These are phyloP conservation scores for Troides oblongomaculatus DNA, from an alignment of 2,888 invertebrate species.

Conservation along the genomic window DNA sequence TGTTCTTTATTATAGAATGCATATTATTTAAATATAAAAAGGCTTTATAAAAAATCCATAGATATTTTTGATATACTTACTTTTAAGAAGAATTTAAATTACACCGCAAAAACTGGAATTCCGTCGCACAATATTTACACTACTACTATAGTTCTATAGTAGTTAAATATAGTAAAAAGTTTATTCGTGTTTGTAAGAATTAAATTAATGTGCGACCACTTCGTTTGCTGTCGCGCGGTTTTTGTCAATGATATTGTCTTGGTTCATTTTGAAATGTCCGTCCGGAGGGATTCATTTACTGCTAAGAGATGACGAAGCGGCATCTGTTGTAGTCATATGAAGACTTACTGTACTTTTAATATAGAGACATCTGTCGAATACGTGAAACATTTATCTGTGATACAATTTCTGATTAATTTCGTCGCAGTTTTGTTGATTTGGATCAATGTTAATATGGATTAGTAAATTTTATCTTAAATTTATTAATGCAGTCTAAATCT, in stretches of 20 bases:
- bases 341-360: background rate
- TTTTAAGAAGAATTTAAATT: constrained; percentile 12
- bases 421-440: background rate
- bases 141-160: constrained; percentile 19
- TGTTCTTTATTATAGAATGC: no score
- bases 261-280: constrained; percentile 66
- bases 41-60: background rate
- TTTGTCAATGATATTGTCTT: constrained; percentile 63
- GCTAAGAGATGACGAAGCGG: constrained; percentile 42
- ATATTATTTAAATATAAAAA: background rate
- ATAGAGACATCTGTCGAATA: constrained; percentile 53
- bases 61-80: constrained; percentile 25
- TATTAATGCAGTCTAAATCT: no score
- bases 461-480: no score
- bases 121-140: constrained; percentile 26
- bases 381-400: constrained; percentile 26
- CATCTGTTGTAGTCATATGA: constrained; percentile 42
- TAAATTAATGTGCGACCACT: constrained; percentile 33
- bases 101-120: constrained; percentile 4
- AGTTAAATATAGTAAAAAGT: constrained; percentile 23
- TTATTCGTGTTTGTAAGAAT: constrained; percentile 15
- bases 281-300: constrained; percentile 37
- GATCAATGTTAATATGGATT: background rate
- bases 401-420: background rate
- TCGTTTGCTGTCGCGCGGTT: constrained; percentile 58